A percentile compares a stretch with the other conserved stretches of the same genome.
phyloP scores from a whole-genome alignment of 2,113 vertebrate species.

The Nansenia antarctica region DNA sequence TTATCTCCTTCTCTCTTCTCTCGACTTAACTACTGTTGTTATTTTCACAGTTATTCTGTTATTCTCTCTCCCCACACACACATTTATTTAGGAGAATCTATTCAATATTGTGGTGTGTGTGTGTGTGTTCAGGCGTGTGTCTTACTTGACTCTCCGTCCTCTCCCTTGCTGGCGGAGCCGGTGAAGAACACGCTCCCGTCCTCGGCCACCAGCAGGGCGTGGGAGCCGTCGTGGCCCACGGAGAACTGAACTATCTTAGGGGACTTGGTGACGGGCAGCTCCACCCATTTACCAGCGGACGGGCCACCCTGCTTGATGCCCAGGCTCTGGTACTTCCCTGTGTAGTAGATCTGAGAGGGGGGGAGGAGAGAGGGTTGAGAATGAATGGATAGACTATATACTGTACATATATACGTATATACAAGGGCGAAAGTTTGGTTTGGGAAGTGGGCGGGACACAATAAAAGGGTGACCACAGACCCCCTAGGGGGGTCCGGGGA shows the following conservation, averaged over 20 bases:
- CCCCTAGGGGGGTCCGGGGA: too few species aligned
- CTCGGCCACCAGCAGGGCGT: conserved; percentile 94
- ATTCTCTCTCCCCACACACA: too few species aligned
- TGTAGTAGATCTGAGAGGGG: conserved; percentile 91
- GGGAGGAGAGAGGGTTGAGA: neutral
- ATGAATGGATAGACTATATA: too few species aligned
- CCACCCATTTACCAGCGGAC: conserved; percentile 97
- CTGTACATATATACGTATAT: too few species aligned
- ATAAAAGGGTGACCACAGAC: too few species aligned
- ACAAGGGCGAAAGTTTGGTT: too few species aligned
- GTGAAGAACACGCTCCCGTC: conserved; percentile 98
- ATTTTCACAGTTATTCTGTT: too few species aligned
- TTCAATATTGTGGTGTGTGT: neutral
- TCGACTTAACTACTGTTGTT: neutral
- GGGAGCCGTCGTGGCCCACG: conserved; percentile 97
- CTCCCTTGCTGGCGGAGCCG: conserved; percentile 97
- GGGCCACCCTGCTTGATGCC: conserved; percentile 98
- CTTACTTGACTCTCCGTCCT: conserved; percentile 98
- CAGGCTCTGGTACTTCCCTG: conserved; percentile 98
- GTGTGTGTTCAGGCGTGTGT: neutral
- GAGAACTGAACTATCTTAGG: conserved; percentile 97
- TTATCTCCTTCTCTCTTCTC: neutral
- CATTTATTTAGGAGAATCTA: neutral
- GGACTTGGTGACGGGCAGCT: conserved; percentile 95
- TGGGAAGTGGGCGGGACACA: too few species aligned